phyloP scores from a whole-genome alignment of 2,888 invertebrate species.

The Hyalella azteca region DNA sequence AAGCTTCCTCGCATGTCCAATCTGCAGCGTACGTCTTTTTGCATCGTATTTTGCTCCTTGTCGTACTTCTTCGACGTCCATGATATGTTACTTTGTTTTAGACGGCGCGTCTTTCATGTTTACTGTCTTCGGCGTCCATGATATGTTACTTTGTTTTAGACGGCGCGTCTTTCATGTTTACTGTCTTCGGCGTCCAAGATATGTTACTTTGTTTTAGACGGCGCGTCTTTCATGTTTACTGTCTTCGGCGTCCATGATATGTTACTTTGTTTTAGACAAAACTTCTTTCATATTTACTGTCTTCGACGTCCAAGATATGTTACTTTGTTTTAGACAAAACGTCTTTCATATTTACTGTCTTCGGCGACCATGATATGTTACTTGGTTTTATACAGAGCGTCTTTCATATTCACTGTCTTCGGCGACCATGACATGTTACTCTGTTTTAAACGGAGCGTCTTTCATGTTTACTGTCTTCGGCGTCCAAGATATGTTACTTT shows the following conservation, averaged over 20 bases:
- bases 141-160: not conserved
- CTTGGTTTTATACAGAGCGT: too few relatives aligned
- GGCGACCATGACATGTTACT: too few relatives aligned
- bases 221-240: too few relatives aligned
- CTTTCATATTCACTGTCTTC: too few relatives aligned
- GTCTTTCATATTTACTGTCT: too few relatives aligned
- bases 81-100: not conserved
- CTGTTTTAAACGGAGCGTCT: too few relatives aligned
- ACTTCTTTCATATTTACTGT: too few relatives aligned
- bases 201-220: not conserved
- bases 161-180: not conserved
- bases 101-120: not conserved
- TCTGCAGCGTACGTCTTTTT: slow-evolving; percentile 28
- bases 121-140: not conserved
- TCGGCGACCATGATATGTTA: too few relatives aligned
- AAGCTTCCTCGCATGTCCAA: slow-evolving; percentile 23
- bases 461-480: too few relatives aligned
- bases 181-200: not conserved
- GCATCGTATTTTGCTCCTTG: not conserved
- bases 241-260: not conserved
- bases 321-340: too few relatives aligned
- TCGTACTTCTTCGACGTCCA: not conserved
- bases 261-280: not conserved
- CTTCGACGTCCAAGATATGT: too few relatives aligned
- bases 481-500: too few relatives aligned